phyloP scores from a whole-genome alignment of 2,797 vertebrate species.

The Tarsius wallacei region DNA sequence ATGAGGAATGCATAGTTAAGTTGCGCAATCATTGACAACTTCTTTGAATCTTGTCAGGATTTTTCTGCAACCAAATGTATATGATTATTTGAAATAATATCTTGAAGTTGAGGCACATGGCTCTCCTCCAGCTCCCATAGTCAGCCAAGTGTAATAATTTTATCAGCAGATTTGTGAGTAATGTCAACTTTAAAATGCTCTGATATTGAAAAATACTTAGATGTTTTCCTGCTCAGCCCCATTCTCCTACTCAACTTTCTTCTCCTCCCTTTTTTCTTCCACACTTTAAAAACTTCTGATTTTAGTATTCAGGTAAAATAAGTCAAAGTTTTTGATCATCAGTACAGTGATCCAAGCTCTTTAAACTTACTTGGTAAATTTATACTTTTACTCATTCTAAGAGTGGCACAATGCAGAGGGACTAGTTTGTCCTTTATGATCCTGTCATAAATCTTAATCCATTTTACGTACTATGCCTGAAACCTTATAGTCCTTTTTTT shows the following conservation, averaged over 20 bases:
- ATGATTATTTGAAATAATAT: not conserved
- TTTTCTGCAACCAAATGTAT: not conserved
- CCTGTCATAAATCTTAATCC: not conserved
- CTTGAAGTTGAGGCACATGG: not conserved
- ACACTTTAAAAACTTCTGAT: not conserved
- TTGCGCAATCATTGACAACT: not conserved
- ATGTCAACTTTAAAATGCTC: not conserved
- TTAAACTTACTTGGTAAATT: not conserved
- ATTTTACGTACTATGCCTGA: not conserved
- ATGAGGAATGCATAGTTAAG: not conserved
- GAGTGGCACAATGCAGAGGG: not conserved
- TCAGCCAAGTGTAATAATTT: not conserved
- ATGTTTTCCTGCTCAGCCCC: not conserved
- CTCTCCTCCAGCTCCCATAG: not conserved
- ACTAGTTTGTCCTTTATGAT: not conserved
- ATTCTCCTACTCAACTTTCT: not conserved
- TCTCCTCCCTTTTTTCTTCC: not conserved
- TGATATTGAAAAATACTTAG: not conserved
- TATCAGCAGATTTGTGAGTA: not conserved
- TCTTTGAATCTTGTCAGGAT: not conserved
- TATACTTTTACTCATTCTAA: not conserved
- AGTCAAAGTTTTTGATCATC: slow-evolving; percentile 8
- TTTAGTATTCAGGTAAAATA: not conserved
- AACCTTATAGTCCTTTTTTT: not conserved
- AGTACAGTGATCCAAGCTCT: not conserved